Percentiles rank a stretch among this genome's conserved stretches.
These are phyloP conservation scores for Xyrauchen texanus DNA, from an alignment of 2,113 vertebrate genomes.

Conservation along the genomic window DNA sequence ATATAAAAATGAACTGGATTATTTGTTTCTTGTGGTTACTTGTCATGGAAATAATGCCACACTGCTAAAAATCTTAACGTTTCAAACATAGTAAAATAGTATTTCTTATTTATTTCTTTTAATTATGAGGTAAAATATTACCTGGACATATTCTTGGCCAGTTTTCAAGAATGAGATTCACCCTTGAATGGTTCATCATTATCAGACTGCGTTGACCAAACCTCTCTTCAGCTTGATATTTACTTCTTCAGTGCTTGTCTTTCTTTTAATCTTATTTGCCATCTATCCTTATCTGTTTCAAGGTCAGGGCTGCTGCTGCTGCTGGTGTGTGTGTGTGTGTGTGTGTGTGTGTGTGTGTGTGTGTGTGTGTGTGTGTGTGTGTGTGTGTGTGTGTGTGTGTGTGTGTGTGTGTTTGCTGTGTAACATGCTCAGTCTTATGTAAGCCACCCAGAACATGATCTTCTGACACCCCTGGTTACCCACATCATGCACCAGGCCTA, in stretches of 20 bases:
- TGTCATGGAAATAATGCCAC: no score
- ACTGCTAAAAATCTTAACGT: no score
- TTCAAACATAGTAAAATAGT: no score
- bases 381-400: background rate
- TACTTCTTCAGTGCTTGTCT: background rate
- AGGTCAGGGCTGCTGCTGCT: background rate
- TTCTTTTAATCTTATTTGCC: background rate
- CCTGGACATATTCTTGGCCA: background rate
- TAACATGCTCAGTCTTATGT: slow-evolving; percentile 33
- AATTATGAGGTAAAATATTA: background rate
- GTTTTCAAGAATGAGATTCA: no score
- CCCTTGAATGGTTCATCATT: background rate
- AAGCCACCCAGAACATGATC: slow-evolving; percentile 15
- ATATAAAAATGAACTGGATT: no score
- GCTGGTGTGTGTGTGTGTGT: background rate
- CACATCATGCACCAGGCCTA: slow-evolving; percentile 33
- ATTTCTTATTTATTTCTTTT: no score
- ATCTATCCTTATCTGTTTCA: background rate
- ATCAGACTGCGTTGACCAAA: background rate
- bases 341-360: background rate
- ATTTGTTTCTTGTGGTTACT: no score
- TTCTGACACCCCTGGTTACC: slow-evolving; percentile 33
- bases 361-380: slow-evolving; percentile 1
- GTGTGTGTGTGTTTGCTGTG: slow-evolving; percentile 13
- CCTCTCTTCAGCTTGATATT: background rate